phyloP scores from a whole-genome alignment of 2,113 vertebrate species.

The Mellivora capensis region DNA sequence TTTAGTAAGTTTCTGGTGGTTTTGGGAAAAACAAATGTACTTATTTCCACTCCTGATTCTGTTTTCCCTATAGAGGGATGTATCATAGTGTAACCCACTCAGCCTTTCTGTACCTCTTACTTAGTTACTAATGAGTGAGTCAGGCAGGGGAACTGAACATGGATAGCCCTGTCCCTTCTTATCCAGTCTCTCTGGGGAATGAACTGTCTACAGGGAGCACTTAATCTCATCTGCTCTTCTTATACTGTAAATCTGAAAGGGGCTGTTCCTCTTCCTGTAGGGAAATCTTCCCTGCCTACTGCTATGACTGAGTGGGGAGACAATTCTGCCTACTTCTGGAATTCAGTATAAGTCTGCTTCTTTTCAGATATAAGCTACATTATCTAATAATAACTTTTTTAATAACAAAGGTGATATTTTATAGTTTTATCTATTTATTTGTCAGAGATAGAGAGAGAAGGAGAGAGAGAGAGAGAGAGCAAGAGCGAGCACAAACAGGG shows the following conservation, averaged over 20 bases:
- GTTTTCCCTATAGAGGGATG: not conserved
- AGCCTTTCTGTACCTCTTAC: not conserved
- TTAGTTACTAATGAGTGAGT: not conserved
- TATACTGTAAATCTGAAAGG: not conserved
- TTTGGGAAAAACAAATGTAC: not conserved
- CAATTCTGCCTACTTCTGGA: not conserved
- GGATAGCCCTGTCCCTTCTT: not conserved
- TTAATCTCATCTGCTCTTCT: not conserved
- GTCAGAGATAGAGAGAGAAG: not conserved
- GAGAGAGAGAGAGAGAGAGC: too few species aligned
- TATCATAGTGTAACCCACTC: not conserved
- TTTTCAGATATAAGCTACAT: not conserved
- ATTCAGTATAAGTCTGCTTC: not conserved
- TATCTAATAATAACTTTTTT: not conserved
- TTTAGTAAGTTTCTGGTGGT: not conserved
- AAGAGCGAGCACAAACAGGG: not conserved
- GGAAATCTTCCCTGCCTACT: not conserved
- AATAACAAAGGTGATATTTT: not conserved
- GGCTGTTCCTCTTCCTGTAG: not conserved
- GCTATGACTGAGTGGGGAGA: not conserved
- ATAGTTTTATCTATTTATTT: not conserved
- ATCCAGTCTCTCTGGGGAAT: not conserved
- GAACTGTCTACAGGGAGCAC: not conserved
- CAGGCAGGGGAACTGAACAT: not conserved
- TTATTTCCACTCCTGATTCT: not conserved